These are phyloP conservation scores for Euschistus heros DNA, from an alignment of 1,140 invertebrate species.

Conservation along the genomic window DNA sequence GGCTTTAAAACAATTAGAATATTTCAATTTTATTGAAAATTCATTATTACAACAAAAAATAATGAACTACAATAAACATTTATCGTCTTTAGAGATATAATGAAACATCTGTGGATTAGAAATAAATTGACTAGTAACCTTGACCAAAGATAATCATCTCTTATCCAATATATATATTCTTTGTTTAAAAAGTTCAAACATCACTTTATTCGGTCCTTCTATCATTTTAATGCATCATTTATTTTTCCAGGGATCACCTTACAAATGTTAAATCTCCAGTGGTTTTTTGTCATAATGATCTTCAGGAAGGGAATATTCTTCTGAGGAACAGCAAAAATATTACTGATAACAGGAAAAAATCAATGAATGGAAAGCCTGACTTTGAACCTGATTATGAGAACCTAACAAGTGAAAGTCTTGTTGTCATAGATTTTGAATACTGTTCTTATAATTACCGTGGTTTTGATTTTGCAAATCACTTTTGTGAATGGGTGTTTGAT, in stretches of 20 bases:
- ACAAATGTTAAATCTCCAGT: conserved; percentile 55
- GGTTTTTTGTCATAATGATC: conserved; percentile 93
- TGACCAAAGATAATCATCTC: too few species aligned
- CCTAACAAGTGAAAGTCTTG: conserved; percentile 39
- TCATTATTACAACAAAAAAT: too few species aligned
- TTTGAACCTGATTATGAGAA: not conserved
- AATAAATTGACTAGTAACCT: too few species aligned
- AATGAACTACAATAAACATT: too few species aligned
- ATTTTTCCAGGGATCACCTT: conserved; percentile 36
- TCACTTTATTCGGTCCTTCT: too few species aligned
- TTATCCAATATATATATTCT: too few species aligned
- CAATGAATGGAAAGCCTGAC: not conserved
- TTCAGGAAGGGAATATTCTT: conserved; percentile 76
- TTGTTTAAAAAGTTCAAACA: too few species aligned
- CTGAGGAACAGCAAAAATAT: conserved; percentile 8
- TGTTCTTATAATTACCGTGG: conserved; percentile 85
- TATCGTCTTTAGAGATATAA: too few species aligned
- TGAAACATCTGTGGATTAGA: too few species aligned
- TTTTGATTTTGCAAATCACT: conserved; percentile 93
- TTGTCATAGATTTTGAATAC: conserved; percentile 86
- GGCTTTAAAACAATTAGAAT: too few species aligned
- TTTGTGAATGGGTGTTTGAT: conserved; percentile 87
- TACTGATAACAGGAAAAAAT: conserved; percentile 1
- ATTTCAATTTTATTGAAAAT: too few species aligned
- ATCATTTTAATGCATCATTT: not conserved